Evolutionary conservation across 1,140 invertebrate genomes (phyloP).

Genomic region (Aethina tumida): DNA sequence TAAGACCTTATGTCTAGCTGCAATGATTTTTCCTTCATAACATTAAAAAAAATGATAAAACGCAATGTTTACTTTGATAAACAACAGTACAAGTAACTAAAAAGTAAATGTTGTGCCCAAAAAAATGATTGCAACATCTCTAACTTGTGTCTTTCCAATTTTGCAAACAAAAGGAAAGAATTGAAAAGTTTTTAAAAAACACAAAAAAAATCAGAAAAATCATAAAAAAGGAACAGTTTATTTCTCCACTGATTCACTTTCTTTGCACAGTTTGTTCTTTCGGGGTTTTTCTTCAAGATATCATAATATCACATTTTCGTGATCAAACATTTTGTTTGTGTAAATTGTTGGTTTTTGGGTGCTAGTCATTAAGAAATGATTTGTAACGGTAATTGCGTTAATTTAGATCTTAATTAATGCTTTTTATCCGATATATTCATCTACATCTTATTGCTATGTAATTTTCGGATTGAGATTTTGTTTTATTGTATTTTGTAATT

Average conservation of each 20-base stretch:
- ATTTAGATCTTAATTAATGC: too few species aligned
- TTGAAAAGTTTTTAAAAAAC: conserved; percentile 24
- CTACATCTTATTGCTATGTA: too few species aligned
- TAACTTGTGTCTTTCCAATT: conserved; percentile 25
- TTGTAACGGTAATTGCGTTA: too few species aligned
- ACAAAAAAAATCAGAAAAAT: conserved; percentile 35
- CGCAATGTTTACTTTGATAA: conserved; percentile 20
- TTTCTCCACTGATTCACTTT: too few species aligned
- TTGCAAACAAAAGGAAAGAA: conserved; percentile 22
- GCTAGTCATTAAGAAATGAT: conserved; percentile 20
- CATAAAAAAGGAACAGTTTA: conserved; percentile 26
- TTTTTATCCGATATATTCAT: too few species aligned
- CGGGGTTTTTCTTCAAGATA: conserved; percentile 6
- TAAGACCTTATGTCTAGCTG: conserved; percentile 36
- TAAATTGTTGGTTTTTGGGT: conserved; percentile 21
- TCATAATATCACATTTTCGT: too few species aligned
- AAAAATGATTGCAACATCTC: conserved; percentile 33
- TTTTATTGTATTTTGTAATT: conserved; percentile 11
- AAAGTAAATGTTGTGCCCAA: conserved; percentile 24
- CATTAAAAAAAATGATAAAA: conserved; percentile 28
- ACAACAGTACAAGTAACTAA: conserved; percentile 24
- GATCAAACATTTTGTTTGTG: conserved; percentile 14
- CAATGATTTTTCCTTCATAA: conserved; percentile 33
- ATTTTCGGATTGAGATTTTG: conserved; percentile 1
- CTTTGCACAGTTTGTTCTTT: conserved; percentile 10